Evolutionary conservation across 2,888 invertebrate species (phyloP).

Genomic region (Drosophila diplacantha): DNA sequence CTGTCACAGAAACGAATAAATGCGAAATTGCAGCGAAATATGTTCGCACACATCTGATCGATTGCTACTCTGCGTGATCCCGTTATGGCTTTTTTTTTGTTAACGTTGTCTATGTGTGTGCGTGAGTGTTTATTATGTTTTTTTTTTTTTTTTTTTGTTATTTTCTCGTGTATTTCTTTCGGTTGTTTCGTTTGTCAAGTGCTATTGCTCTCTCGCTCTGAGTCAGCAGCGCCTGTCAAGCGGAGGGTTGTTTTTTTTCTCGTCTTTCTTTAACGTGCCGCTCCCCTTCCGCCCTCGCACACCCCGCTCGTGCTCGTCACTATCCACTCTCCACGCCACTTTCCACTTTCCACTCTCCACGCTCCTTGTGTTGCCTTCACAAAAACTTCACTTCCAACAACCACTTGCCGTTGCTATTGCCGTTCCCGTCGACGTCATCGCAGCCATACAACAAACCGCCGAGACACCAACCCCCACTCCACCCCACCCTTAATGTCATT

Average conservation of each 20-base stretch:
- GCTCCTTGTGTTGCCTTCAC: slow-evolving; percentile 38
- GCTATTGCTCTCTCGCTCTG: slow-evolving; percentile 33
- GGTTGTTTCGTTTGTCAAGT: slow-evolving; percentile 23
- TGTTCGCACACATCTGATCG: slow-evolving; percentile 19
- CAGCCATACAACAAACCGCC: slow-evolving; percentile 42
- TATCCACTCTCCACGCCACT: slow-evolving; percentile 1
- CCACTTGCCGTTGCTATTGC: slow-evolving; percentile 55
- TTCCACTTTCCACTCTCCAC: slow-evolving; percentile 5
- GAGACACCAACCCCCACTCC: slow-evolving; percentile 14
- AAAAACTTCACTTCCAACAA: slow-evolving; percentile 49
- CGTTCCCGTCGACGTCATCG: slow-evolving; percentile 49
- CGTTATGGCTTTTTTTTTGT: slow-evolving; percentile 1
- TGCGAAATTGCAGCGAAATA: slow-evolving; percentile 9
- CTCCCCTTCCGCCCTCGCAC: slow-evolving; percentile 11
- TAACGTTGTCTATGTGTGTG: slow-evolving; percentile 1
- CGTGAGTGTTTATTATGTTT: slow-evolving; percentile 17
- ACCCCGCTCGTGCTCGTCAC: slow-evolving; percentile 14
- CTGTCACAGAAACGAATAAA: slow-evolving; percentile 3
- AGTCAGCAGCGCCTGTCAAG: slow-evolving; percentile 45
- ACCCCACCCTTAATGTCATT: slow-evolving; percentile 46
- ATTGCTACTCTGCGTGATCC: slow-evolving; percentile 23
- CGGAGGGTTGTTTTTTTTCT: slow-evolving; percentile 58
- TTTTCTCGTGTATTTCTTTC: slow-evolving; percentile 23
- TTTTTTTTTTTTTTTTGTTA: slow-evolving; percentile 26
- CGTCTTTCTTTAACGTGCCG: slow-evolving; percentile 3